Conservation (phyloP, 1,140 invertebrate species). For the Manduca sexta region DNA sequence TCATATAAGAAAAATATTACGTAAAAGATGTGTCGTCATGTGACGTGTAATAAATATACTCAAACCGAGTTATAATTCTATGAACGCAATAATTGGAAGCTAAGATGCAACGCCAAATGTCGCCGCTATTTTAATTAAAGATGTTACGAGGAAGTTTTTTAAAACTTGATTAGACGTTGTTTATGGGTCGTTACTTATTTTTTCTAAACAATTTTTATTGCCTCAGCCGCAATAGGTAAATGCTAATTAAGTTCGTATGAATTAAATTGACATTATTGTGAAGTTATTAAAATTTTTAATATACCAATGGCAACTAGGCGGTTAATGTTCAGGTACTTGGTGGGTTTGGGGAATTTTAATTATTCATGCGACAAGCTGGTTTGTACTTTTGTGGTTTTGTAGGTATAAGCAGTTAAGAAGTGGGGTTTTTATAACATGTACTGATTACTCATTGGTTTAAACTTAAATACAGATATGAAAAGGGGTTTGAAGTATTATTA, state of each 20-base stretch:
- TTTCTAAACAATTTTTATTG: conserved; percentile 14
- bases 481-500: too few relatives aligned
- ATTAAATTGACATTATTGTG: conserved; percentile 5
- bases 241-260: conserved; percentile 6
- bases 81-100: conserved; percentile 31
- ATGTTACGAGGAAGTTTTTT: conserved; percentile 3
- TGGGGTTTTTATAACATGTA: too few relatives aligned
- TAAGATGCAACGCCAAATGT: conserved; percentile 6
- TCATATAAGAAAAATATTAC: too few relatives aligned
- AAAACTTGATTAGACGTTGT: conserved; percentile 12
- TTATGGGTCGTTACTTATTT: conserved; percentile 5
- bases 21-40: background rate
- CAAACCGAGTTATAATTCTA: conserved; percentile 9
- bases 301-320: too few relatives aligned
- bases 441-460: too few relatives aligned
- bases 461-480: too few relatives aligned
- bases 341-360: too few relatives aligned
- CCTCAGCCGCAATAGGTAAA: conserved; percentile 15
- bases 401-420: background rate
- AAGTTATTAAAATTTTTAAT: too few relatives aligned
- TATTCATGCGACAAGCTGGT: background rate
- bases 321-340: too few relatives aligned
- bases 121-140: conserved; percentile 4
- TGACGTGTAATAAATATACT: background rate
- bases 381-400: background rate